phyloP scores from a whole-genome alignment of 2,113 vertebrate genomes.

The Ceratotherium simum region DNA sequence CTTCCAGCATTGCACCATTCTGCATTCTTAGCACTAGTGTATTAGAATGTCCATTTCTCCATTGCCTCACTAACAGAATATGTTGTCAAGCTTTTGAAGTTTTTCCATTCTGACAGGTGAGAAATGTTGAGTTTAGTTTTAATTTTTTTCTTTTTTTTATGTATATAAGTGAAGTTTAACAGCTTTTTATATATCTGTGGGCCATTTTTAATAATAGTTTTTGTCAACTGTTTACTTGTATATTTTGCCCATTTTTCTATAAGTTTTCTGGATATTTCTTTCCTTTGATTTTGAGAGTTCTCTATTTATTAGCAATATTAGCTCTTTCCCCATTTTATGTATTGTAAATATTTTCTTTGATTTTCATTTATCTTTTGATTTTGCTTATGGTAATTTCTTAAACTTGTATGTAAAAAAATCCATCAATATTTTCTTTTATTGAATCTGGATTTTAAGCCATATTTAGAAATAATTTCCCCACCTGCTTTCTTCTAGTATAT shows the following conservation, averaged over 20 bases:
- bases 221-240: neutral
- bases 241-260: constrained; percentile 20
- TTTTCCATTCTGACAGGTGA: neutral
- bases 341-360: neutral
- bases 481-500: neutral
- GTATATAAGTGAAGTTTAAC: neutral
- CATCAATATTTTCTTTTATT: neutral
- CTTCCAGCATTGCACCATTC: neutral
- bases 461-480: neutral
- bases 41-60: neutral
- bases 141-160: neutral
- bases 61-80: neutral
- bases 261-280: neutral
- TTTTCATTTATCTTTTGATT: constrained; percentile 18
- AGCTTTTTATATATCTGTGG: neutral
- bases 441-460: constrained; percentile 8
- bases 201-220: neutral
- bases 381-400: constrained; percentile 15
- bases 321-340: neutral
- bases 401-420: neutral
- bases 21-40: neutral
- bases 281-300: constrained; percentile 18
- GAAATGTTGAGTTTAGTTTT: neutral
- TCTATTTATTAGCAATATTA: neutral
- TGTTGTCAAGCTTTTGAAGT: neutral